These are phyloP conservation scores for Takifugu rubripes DNA, from an alignment of 2,797 vertebrate genomes.

Conservation along the genomic window DNA sequence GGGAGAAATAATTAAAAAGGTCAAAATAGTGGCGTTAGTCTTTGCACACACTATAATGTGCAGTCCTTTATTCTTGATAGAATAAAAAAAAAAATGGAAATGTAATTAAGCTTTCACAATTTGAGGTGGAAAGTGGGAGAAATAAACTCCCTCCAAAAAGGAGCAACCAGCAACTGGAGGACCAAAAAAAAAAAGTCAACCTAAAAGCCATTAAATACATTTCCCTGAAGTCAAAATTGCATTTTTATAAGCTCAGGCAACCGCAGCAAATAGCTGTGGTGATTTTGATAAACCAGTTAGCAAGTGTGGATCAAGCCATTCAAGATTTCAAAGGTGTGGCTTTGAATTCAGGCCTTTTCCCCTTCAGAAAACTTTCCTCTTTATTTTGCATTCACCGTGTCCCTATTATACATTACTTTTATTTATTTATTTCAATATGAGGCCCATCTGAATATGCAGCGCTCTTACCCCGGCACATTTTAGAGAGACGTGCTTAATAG, in stretches of 20 bases:
- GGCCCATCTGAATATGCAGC: constrained; percentile 55
- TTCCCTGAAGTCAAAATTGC: constrained; percentile 68
- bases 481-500: constrained; percentile 74
- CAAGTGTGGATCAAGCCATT: constrained; percentile 64
- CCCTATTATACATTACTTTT: constrained; percentile 25
- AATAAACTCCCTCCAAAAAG: constrained; percentile 40
- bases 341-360: constrained; percentile 59
- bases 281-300: constrained; percentile 78
- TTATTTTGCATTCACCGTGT: constrained; percentile 21
- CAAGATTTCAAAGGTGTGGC: constrained; percentile 70
- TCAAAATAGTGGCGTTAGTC: no score
- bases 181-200: constrained; percentile 50
- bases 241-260: constrained; percentile 72
- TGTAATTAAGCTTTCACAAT: constrained; percentile 47
- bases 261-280: constrained; percentile 69
- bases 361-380: constrained; percentile 57
- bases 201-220: constrained; percentile 66
- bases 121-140: constrained; percentile 33
- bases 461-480: constrained; percentile 65
- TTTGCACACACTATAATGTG: no score
- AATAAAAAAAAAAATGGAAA: constrained; percentile 14
- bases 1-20: no score
- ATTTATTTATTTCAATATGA: constrained; percentile 53
- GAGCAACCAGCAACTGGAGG: constrained; percentile 42
- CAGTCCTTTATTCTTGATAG: background rate